Percentiles rank a stretch among this genome's conserved stretches.
Conservation (phyloP, 2,797 vertebrate genomes). For the Sorex maritimensis region DNA sequence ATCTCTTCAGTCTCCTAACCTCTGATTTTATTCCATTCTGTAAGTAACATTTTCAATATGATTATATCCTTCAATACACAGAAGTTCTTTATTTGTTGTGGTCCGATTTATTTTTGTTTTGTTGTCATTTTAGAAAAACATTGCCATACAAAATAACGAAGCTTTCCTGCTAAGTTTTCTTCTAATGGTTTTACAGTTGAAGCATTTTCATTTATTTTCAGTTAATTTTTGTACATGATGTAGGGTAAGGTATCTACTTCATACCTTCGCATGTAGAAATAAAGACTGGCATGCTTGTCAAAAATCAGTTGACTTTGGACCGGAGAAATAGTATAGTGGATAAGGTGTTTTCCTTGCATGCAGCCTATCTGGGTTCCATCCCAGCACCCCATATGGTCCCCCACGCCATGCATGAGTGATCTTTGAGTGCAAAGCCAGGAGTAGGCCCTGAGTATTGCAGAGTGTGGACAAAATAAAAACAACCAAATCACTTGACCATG, state of each 20-base stretch:
- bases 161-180: background rate
- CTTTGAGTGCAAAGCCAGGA: too few species aligned
- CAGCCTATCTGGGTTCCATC: too few species aligned
- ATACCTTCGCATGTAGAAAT: slow-evolving; percentile 17
- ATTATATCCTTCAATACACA: background rate
- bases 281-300: background rate
- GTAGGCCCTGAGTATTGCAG: too few species aligned
- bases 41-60: slow-evolving; percentile 7
- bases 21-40: slow-evolving; percentile 2
- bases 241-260: background rate
- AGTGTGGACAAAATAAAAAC: too few species aligned
- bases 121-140: slow-evolving; percentile 20
- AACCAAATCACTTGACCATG: background rate
- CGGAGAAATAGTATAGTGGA: too few species aligned
- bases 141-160: background rate
- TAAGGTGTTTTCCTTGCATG: too few species aligned
- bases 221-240: background rate
- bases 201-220: slow-evolving; percentile 9
- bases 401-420: too few species aligned
- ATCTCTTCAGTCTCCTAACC: background rate
- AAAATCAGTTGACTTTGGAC: too few species aligned
- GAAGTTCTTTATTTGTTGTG: slow-evolving; percentile 18
- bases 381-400: too few species aligned
- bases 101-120: slow-evolving; percentile 40
- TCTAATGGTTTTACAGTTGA: background rate